phyloP scores from a whole-genome alignment of 1,140 invertebrate genomes.

The Polypedilum pembai region DNA sequence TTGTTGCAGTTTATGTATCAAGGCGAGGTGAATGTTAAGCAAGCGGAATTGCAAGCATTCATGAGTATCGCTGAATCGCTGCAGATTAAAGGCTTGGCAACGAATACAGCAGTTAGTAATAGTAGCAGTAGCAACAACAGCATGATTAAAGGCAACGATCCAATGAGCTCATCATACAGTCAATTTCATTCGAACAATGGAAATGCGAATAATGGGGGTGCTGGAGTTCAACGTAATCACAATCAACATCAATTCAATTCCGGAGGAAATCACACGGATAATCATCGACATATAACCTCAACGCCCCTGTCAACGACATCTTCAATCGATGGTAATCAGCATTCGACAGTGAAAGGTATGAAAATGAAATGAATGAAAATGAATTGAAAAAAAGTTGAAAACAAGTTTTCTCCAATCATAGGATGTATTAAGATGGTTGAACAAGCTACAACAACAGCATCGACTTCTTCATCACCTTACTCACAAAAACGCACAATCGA shows the following conservation, averaged over 20 bases:
- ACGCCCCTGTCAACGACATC: conserved; percentile 1
- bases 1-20: conserved; percentile 84
- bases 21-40: conserved; percentile 78
- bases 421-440: neutral
- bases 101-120: conserved; percentile 33
- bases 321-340: neutral
- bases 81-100: conserved; percentile 71
- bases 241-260: conserved; percentile 26
- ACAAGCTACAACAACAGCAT: neutral
- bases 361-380: neutral
- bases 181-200: conserved; percentile 25
- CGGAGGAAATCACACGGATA: conserved; percentile 11
- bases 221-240: conserved; percentile 14
- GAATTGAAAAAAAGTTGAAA: neutral
- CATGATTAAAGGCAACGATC: neutral
- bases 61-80: conserved; percentile 76
- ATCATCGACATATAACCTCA: conserved; percentile 20
- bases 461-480: neutral
- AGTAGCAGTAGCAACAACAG: conserved; percentile 1
- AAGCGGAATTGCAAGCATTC: conserved; percentile 72
- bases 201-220: neutral
- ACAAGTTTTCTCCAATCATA: neutral
- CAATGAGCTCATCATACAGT: conserved; percentile 22
- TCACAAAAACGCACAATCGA: conserved; percentile 3
- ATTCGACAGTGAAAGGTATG: neutral